Base-by-base conservation (phyloP, 2,113 vertebrate species). In the Pseudolaguvia tuberculata region DNA sequence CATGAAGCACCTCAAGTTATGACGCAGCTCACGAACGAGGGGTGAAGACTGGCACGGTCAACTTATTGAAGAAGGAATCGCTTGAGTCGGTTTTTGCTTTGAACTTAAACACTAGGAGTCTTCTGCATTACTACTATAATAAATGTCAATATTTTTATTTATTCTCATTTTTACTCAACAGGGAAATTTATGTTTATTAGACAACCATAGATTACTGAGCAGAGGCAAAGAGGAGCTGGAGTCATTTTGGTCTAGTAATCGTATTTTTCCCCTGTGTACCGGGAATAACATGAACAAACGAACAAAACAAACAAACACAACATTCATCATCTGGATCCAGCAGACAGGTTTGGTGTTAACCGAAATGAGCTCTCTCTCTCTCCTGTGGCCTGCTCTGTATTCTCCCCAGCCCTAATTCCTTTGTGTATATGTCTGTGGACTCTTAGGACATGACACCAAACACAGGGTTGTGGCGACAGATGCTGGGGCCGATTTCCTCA, bases 401-500 rank as follows among this genome's bases (percentile, higher is more conserved):
- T 61, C 31, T 39, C 75, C 75, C 58, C n/a, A 55, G 42, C 57
- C 50, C 45, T 20, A 39, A 53, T 59, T 55, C 52, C 65, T 62
- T 48, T 57, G n/a, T 77, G 71, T 58, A 57, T 73, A 39, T 14
- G 65, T 76, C 70, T 65, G 66, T 27, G 66, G 23, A 23, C 35
- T 69, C 70, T 50, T 96, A 99, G 75, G 95, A 99, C 97, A 99
- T 99, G 86, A 98, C 97, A 84, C 97, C 97, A 76, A 99, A 99
- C 82, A 99, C 97, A n/a, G 97, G 97, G 88, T 99, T 99, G 91
- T 99, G 96, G 90, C 95, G 97, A 88, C 97, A 99, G 91, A 99
- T 99, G 92, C 97, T 98, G 80, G 97, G 97, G 83, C 97, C 97
- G 78, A 97, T 97, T 91, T 99, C 97, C 85, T 99, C 97, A 83